Base-by-base conservation (phyloP, 1,140 invertebrate genomes). In the Notospermus geniculatus region DNA sequence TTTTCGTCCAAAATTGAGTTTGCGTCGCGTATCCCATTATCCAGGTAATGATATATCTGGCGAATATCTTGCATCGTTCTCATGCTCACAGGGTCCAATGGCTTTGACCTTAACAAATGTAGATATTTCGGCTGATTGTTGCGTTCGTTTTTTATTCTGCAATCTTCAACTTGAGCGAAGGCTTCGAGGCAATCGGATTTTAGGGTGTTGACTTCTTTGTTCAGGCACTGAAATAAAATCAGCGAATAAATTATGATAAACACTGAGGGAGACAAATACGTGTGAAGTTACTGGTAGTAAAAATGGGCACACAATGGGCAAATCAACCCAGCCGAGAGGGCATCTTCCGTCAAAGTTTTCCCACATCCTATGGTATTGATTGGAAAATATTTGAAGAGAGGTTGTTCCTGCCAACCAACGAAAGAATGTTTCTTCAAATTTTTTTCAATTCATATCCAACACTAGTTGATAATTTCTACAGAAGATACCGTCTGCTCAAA, bases 151-250 rank as follows among this genome's bases (percentile, higher is more conserved):
- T 70, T 54, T 23, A 74, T 64, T 9, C 69, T 61, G 57, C 76
- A 78, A 32, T 83, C 78, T 65, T 82, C 80, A 2, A 71, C 57
- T 65, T 74, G 71, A 13, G 71, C 72, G 63, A 79, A 79, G 25
- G 71, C 59, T 30, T 83, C 77, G 19, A 82, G 57, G 53, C 65
- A 67, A 2, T 65, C 36, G 22, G 60, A 57, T 52, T 73, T 76
- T 45, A 71, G 60, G 9, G 5, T 73, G 68, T 29, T 76, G 64
- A 78, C 71, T 30, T 82, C 77, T 45, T 67, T 66, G 25, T 69
- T 72, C 22, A 28, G 64, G 25, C n/a, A 32, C 29, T 36, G 15
- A 2, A 32, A 58, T 13, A 5, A 60, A 30, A 30, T 7, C 25
- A 1, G 2, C 1, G 1, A 2, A 32, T 2, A 25, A 28, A 1